Evolutionary conservation across 2,888 invertebrate genomes (phyloP), one percentile per base, ranked within the genome.

Genomic region (Epirrhoe alternata): DNA sequence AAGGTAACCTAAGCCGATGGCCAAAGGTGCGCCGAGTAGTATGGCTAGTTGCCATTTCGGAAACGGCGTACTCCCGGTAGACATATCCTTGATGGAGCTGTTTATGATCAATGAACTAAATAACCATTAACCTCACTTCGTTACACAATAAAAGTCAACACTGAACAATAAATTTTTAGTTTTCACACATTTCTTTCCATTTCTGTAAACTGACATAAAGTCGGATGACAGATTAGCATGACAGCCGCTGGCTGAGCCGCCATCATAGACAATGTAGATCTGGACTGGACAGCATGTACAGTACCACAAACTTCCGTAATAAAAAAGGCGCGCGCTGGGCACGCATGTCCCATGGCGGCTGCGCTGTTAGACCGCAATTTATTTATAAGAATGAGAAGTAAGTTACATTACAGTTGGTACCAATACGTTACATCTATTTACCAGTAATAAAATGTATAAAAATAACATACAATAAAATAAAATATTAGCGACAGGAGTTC

Each of bases 11-110:
- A 97, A 89, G 65, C 97, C 97, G 64, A 97, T 94, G 67, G 96
- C 97, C 75, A 97, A 94, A 79, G 97, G 97, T 72, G 97, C 96
- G 76, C 97, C 97, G 72, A 98, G 94, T 68, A 96, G 95, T 70
- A 98, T 93, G 69, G 97, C 97, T 80, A 98, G 93, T 94, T 98
- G 97, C 97, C 98, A 97, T 94, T 96, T 97, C 75, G 96, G 95
- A 88, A 96, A 93, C 60, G 95, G 94, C 85, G 94, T 93, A 83
- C 94, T 93, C 77, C 94, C 94, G 66, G 94, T 93, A 72, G 93
- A 93, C 92, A 93, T 93, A 74, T 78, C 84, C 78, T 76, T 66
- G 64, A 58, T 59, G 68, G 69, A 80, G 78, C 71, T 74, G 72
- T 74, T 82, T 70, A 77, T 76, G 69, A 72, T 74, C 77, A 77